Evolutionary conservation across 30 jellyfish, hydroid and myxozoan genomes (phyloP).

Genomic region (Nemopilema nomurai): DNA sequence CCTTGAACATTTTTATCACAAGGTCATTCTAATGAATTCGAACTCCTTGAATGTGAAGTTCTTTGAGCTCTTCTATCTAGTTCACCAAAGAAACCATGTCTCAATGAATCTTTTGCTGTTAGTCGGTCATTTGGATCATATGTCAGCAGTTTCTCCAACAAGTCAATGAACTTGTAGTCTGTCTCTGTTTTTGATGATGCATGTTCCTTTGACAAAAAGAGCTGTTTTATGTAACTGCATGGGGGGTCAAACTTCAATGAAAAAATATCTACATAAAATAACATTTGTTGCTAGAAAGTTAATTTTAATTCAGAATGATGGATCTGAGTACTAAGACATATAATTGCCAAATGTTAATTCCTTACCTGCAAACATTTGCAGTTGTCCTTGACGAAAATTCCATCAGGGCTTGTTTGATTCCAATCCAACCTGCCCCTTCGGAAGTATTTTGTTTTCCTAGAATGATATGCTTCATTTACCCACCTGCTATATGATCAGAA

Average conservation of each 20-base stretch:
- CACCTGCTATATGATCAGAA: too few relatives aligned
- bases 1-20: too few relatives aligned
- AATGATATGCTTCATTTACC: too few relatives aligned
- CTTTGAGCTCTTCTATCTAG: slow-evolving; percentile 19
- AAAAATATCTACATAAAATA: background rate
- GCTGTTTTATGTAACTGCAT: background rate
- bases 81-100: slow-evolving; percentile 73
- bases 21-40: background rate
- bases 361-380: slow-evolving; percentile 80
- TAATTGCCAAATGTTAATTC: background rate
- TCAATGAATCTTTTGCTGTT: slow-evolving; percentile 83
- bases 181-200: slow-evolving; percentile 51
- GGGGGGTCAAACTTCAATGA: background rate
- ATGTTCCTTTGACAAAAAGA: slow-evolving; percentile 56
- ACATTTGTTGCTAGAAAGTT: too few relatives aligned
- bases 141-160: slow-evolving; percentile 57
- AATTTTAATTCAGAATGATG: too few relatives aligned
- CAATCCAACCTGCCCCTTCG: slow-evolving; percentile 82
- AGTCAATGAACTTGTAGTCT: slow-evolving; percentile 62
- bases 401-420: slow-evolving; percentile 83
- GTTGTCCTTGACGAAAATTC: slow-evolving; percentile 73
- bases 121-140: slow-evolving; percentile 77
- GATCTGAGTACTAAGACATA: too few relatives aligned
- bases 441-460: slow-evolving; percentile 84
- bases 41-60: slow-evolving; percentile 21